Evolutionary conservation across 2,888 invertebrate species (phyloP).

Genomic region (Luffia ferchaultella): DNA sequence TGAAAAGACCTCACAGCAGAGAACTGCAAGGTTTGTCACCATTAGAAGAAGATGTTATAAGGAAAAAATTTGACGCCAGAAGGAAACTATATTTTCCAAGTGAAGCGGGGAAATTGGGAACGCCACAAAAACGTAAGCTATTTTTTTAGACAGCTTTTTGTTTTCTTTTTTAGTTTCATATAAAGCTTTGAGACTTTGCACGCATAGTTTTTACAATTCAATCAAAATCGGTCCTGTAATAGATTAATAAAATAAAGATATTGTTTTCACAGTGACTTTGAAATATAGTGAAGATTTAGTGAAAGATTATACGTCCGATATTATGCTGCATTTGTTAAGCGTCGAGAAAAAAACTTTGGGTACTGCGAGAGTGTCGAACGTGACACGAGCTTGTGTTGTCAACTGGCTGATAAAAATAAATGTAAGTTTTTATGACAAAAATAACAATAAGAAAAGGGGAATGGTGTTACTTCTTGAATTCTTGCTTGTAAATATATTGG

Average conservation of each 20-base stretch:
- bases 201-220: neutral
- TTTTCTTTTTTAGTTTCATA: too few species aligned
- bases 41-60: slow-evolving; percentile 19
- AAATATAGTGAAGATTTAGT: slow-evolving; percentile 25
- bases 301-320: slow-evolving; percentile 27
- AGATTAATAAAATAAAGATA: neutral
- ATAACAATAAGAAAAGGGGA: neutral
- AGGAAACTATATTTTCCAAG: slow-evolving; percentile 24
- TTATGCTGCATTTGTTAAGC: slow-evolving; percentile 29
- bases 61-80: slow-evolving; percentile 20
- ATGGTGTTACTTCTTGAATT: neutral
- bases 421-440: slow-evolving; percentile 26
- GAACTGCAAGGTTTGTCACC: slow-evolving; percentile 42
- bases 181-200: neutral
- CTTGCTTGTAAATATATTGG: neutral
- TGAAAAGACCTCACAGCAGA: slow-evolving; percentile 45
- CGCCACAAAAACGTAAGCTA: neutral
- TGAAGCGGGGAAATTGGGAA: slow-evolving; percentile 19
- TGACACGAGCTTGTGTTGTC: slow-evolving; percentile 39
- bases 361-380: slow-evolving; percentile 22
- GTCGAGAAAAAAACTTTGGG: slow-evolving; percentile 23
- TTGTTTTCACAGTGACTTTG: slow-evolving; percentile 23
- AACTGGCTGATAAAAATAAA: slow-evolving; percentile 52
- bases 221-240: neutral
- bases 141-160: too few species aligned